phyloP scores from a whole-genome alignment of 1,140 invertebrate species.

The honey bee (Apis mellifera) region DNA sequence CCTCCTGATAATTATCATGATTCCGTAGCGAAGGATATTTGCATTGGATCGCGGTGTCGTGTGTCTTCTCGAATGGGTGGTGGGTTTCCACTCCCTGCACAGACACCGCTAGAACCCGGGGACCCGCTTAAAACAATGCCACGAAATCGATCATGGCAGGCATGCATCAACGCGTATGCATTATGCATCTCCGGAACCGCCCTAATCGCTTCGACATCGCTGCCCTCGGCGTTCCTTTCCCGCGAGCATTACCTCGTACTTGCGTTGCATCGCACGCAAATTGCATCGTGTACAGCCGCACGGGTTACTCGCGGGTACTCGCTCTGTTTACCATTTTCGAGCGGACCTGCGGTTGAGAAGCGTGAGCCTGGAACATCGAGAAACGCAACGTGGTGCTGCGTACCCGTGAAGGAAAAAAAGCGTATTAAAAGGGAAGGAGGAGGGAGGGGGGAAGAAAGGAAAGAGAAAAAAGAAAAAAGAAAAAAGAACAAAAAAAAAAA shows the following conservation, averaged over 20 bases:
- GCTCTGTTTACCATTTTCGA: constrained; percentile 37
- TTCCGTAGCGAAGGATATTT: not conserved
- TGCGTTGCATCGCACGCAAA: constrained; percentile 17
- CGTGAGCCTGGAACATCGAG: not conserved
- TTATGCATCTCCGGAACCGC: constrained; percentile 44
- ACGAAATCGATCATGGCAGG: constrained; percentile 18
- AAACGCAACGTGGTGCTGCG: not conserved
- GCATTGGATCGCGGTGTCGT: not conserved
- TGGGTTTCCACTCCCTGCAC: not conserved
- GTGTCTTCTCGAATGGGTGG: not conserved
- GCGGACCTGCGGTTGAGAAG: not conserved
- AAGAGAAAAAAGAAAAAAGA: not conserved
- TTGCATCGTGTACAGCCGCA: not conserved
- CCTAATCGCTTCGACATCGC: constrained; percentile 39
- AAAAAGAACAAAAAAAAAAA: not conserved
- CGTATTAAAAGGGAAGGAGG: not conserved
- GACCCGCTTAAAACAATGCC: constrained; percentile 17
- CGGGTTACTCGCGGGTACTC: not conserved
- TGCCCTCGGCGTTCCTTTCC: constrained; percentile 44
- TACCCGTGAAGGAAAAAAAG: not conserved
- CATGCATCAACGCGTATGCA: constrained; percentile 41
- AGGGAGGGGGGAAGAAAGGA: too few relatives aligned
- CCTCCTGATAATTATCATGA: not conserved
- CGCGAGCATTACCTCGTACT: not conserved
- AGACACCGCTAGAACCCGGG: not conserved